phyloP scores from a whole-genome alignment of 2,797 vertebrate species.

The Paguma larvata region DNA sequence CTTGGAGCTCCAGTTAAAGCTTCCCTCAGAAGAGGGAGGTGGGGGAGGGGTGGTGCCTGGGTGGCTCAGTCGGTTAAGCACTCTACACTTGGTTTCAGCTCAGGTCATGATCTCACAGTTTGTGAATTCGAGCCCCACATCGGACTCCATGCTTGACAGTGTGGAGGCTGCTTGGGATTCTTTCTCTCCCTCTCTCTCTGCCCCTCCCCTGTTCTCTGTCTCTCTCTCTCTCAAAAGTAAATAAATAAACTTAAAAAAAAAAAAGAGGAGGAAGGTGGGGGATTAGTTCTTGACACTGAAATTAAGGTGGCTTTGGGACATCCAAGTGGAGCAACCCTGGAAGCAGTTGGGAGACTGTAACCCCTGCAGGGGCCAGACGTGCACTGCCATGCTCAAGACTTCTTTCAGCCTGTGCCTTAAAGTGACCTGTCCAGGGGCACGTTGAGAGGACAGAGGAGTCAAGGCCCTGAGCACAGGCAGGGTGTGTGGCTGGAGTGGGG shows the following conservation, averaged over 20 bases:
- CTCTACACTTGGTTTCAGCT: too few species aligned
- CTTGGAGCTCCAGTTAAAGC: background rate
- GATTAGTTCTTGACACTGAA: background rate
- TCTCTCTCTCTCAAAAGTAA: too few species aligned
- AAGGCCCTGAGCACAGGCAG: background rate
- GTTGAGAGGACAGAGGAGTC: background rate
- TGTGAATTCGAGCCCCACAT: too few species aligned
- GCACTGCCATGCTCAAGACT: background rate
- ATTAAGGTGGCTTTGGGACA: background rate
- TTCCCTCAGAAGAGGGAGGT: background rate
- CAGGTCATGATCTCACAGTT: too few species aligned
- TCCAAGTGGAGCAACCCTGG: background rate
- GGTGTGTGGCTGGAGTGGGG: background rate
- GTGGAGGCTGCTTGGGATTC: too few species aligned
- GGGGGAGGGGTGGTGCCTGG: too few species aligned
- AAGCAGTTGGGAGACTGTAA: background rate
- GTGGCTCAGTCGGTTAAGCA: too few species aligned
- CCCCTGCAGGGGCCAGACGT: background rate
- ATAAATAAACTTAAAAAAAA: too few species aligned
- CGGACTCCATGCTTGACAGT: too few species aligned
- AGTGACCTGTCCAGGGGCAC: background rate
- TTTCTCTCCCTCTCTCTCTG: too few species aligned
- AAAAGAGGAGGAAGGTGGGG: background rate
- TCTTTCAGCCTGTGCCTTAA: background rate
- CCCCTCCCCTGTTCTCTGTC: too few species aligned